Percentiles rank a stretch among this genome's conserved stretches.
Conservation (phyloP, 2,797 vertebrate genomes). For the Rhadinocentrus ornatus region DNA sequence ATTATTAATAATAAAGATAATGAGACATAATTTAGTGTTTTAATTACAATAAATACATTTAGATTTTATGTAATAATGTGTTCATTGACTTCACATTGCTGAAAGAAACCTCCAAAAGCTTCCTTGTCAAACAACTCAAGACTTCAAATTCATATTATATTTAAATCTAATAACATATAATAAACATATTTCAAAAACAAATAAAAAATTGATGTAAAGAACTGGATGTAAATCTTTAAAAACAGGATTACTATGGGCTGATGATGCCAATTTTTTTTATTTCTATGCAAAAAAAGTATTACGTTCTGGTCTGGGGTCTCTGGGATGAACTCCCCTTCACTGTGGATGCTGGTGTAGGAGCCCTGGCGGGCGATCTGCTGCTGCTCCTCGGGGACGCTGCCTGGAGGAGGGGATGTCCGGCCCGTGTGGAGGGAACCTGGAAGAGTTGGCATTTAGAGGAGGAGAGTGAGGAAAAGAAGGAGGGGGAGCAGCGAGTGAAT, state of each 20-base stretch:
- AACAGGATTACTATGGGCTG: too few species aligned
- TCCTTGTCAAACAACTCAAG: too few species aligned
- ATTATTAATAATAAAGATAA: background rate
- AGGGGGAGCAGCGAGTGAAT: background rate
- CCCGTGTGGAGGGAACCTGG: slow-evolving; percentile 92
- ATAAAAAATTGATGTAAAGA: too few species aligned
- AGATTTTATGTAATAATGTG: background rate
- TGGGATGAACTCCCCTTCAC: slow-evolving; percentile 94
- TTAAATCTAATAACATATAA: too few species aligned
- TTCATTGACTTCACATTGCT: background rate
- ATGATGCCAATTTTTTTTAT: background rate
- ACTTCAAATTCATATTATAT: too few species aligned
- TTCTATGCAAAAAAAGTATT: slow-evolving; percentile 54
- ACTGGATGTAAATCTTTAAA: too few species aligned
- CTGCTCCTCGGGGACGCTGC: slow-evolving; percentile 93
- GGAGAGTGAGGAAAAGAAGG: background rate
- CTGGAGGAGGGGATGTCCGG: slow-evolving; percentile 90
- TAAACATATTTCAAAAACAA: too few species aligned
- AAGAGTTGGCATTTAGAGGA: background rate
- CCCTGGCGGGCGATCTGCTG: slow-evolving; percentile 94
- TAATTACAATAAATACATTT: background rate
- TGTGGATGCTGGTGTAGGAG: slow-evolving; percentile 95
- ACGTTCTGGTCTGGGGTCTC: slow-evolving; percentile 89
- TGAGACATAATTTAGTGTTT: background rate
- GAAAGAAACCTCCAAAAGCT: too few species aligned